phyloP scores from a whole-genome alignment of 1,140 invertebrate genomes.

The Camponotus vicinus region DNA sequence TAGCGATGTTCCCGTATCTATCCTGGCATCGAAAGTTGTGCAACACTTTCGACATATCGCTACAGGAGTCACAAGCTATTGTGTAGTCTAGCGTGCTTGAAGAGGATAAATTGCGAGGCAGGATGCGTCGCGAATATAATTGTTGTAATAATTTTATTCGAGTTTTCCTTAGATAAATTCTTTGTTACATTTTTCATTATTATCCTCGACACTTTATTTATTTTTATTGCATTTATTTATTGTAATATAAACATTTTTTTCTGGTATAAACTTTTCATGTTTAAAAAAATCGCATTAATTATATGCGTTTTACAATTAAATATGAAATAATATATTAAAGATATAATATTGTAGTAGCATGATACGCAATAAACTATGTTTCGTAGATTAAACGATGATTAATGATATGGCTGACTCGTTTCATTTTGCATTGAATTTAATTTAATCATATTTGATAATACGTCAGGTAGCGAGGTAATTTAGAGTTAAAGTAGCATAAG shows the following conservation, averaged over 20 bases:
- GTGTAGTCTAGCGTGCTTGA: too few relatives aligned
- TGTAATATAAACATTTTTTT: not conserved
- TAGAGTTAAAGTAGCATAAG: not conserved
- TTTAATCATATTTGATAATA: not conserved
- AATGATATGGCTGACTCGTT: not conserved
- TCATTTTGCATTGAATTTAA: not conserved
- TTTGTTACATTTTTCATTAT: not conserved
- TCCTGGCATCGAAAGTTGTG: conserved; percentile 27
- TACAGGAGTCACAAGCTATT: not conserved
- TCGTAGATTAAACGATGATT: not conserved
- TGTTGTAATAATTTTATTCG: conserved; percentile 2
- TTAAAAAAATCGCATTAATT: not conserved
- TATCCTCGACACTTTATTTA: not conserved
- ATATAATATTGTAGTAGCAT: not conserved
- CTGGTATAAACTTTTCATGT: not conserved
- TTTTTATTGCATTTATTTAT: not conserved
- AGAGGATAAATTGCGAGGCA: not conserved
- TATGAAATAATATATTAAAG: not conserved
- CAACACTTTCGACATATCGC: conserved; percentile 39
- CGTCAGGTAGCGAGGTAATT: not conserved
- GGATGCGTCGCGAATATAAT: conserved; percentile 24
- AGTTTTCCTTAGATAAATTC: not conserved
- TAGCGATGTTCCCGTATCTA: conserved; percentile 24
- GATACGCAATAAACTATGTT: not conserved
- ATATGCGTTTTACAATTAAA: not conserved